phyloP scores from a whole-genome alignment of 2,113 vertebrate species.

The Ploceus nigricollis region DNA sequence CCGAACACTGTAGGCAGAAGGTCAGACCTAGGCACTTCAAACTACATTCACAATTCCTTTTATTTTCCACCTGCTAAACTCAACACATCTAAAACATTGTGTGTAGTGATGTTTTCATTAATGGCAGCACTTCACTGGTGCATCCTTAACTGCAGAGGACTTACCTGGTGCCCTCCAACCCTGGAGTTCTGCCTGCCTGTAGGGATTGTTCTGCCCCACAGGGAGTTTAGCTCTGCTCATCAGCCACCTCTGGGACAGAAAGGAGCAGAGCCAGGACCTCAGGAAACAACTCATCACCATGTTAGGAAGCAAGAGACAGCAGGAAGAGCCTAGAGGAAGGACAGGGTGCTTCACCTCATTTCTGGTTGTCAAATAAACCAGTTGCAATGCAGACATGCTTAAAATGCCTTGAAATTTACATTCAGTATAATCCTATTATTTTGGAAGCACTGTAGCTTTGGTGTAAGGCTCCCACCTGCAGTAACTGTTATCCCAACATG shows the following conservation, averaged over 20 bases:
- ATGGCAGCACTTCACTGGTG: neutral
- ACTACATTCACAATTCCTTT: neutral
- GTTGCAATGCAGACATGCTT: neutral
- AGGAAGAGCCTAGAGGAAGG: neutral
- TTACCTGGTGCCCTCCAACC: neutral
- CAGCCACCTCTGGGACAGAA: neutral
- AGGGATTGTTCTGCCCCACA: neutral
- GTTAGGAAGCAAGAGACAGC: neutral
- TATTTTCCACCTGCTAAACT: neutral
- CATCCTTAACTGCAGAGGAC: neutral
- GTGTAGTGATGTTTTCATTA: neutral
- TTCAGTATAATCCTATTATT: neutral
- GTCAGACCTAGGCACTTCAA: neutral
- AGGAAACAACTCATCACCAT: neutral
- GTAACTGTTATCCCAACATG: neutral
- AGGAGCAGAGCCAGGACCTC: neutral
- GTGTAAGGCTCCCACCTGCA: neutral
- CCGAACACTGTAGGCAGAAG: accelerated
- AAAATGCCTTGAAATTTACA: neutral
- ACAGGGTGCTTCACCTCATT: neutral
- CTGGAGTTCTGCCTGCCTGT: neutral
- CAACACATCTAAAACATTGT: accelerated
- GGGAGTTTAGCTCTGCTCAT: neutral
- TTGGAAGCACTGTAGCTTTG: neutral
- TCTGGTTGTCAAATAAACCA: neutral